Base-by-base conservation (phyloP, 2,113 vertebrate genomes). In the Irena cyanogastra region DNA sequence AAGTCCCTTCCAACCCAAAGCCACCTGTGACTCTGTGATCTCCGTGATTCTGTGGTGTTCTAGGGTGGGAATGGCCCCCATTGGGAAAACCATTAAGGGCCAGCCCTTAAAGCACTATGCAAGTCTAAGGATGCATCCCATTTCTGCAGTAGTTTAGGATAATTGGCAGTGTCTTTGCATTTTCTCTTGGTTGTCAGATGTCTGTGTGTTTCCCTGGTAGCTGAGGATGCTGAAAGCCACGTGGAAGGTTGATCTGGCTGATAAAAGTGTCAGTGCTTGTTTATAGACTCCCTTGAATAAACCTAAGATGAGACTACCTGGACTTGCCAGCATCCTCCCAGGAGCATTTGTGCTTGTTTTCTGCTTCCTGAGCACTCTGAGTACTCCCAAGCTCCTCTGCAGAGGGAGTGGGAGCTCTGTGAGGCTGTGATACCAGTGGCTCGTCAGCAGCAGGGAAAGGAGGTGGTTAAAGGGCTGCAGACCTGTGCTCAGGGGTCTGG, bases 201-300 rank as follows among this genome's bases (percentile, higher is more conserved):
- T 27, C 35, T 35, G 10, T 11, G 77, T 52, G 24, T 24, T 86
- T 66, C 68, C 59, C 53, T 61, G 53, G 39, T 13, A 39, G 63
- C 66, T n/a, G 14, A 59, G 57, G 53, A 16, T 66, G 75, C 75
- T 49, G 81, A 30, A 54, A 60, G 49, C 35, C 12, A 0, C 27
- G 20, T 56, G 70, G 33, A 45, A 74, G 30, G 0, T 50, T 1
- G 2, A 1, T 61, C 13, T 31, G 4, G n/a, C 18, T 3, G 2
- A 5, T 30, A 10, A 12, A 30, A 21, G 61, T 20, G 53, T 57
- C 49, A 24, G 27, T 52, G 66, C 23, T 64, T 31, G 30, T 31
- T 57, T 41, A 21, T 42, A 30, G 63, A 26, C 23, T 27, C 30
- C 45, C 66, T 69, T 13, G 2, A 41, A 15, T 39, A n/a, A 64